Evolutionary conservation across 2,113 vertebrate species (phyloP).

Genomic region (Syngnathus floridae): DNA sequence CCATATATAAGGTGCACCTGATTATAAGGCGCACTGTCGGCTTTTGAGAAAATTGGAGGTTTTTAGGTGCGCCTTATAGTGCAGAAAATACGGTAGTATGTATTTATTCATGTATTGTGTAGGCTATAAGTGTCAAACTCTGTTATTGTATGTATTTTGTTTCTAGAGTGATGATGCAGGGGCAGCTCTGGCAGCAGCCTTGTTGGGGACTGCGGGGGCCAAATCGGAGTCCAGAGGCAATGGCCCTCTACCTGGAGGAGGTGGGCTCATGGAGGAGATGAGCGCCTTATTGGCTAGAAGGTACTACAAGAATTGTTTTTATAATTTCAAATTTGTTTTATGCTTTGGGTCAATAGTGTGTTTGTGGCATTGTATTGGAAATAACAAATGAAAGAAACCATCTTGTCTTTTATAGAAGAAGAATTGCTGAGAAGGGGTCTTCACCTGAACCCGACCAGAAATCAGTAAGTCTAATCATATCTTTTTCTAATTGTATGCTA

Average conservation of each 20-base stretch:
- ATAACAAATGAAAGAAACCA: background rate
- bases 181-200: constrained; percentile 63
- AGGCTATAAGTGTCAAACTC: no score
- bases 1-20: no score
- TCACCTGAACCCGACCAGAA: constrained; percentile 86
- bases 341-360: background rate
- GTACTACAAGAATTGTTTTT: background rate
- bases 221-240: constrained; percentile 89
- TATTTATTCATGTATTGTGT: no score
- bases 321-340: background rate
- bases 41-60: no score
- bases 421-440: constrained; percentile 95
- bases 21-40: no score
- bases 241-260: constrained; percentile 83
- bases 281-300: constrained; percentile 96
- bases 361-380: background rate
- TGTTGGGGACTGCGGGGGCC: constrained; percentile 59
- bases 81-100: no score
- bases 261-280: constrained; percentile 98
- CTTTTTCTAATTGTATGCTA: background rate
- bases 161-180: constrained; percentile 77
- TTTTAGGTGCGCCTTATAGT: no score
- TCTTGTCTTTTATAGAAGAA: constrained; percentile 74
- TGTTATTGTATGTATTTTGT: no score
- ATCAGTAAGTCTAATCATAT: constrained; percentile 74